phyloP scores from a whole-genome alignment of 2,888 invertebrate species.

The Marronus borbonicus region DNA sequence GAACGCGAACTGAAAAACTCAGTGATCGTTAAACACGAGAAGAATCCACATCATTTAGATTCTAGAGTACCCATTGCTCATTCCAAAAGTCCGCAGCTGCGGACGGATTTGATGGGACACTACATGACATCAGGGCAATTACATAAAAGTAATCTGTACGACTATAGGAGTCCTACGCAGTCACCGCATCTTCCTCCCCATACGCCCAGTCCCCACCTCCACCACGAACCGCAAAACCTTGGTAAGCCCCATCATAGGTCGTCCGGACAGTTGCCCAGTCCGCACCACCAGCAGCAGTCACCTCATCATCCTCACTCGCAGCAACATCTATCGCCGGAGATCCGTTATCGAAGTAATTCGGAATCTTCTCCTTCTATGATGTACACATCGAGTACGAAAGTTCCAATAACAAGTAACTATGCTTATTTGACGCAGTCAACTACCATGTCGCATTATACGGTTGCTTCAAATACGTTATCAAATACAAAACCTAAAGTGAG shows the following conservation, averaged over 20 bases:
- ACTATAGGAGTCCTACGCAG: constrained; percentile 70
- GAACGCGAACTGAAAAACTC: constrained; percentile 81
- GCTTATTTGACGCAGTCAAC: constrained; percentile 70
- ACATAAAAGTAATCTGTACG: constrained; percentile 62
- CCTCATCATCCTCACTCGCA: constrained; percentile 70
- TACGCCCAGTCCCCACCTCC: constrained; percentile 62
- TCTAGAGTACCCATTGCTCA: constrained; percentile 71
- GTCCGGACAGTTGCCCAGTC: constrained; percentile 69
- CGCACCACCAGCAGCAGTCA: constrained; percentile 70
- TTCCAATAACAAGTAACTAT: constrained; percentile 64
- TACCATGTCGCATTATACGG: constrained; percentile 72
- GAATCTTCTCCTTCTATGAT: constrained; percentile 64
- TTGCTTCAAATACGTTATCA: constrained; percentile 71
- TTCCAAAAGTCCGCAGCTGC: constrained; percentile 75
- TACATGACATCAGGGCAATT: constrained; percentile 71
- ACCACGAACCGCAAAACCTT: constrained; percentile 65
- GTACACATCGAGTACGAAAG: constrained; percentile 62
- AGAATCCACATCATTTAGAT: constrained; percentile 75
- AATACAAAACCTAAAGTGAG: constrained; percentile 80
- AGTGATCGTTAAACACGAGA: constrained; percentile 86
- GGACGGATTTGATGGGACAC: constrained; percentile 73
- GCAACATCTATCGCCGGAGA: constrained; percentile 66
- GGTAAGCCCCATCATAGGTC: constrained; percentile 62
- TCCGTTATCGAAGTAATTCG: constrained; percentile 64
- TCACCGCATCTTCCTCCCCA: constrained; percentile 69